Conservation (phyloP, 2,113 vertebrate genomes). For the Trachemys scripta region DNA sequence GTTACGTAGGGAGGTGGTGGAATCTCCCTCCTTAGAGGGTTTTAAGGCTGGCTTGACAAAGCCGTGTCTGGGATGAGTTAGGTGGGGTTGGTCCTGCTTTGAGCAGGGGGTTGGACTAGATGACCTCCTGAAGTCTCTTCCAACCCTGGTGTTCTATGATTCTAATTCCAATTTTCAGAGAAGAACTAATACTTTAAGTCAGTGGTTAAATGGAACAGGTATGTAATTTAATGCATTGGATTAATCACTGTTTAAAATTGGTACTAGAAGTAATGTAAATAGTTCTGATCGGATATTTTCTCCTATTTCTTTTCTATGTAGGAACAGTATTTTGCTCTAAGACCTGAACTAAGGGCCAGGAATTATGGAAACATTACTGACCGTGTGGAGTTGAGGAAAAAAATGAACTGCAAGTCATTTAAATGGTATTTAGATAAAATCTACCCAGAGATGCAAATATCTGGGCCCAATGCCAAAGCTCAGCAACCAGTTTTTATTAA, state of each 20-base stretch:
- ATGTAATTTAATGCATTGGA: neutral
- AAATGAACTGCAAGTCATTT: constrained; percentile 90
- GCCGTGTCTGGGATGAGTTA: too few species aligned
- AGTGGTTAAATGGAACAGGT: neutral
- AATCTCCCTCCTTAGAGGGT: too few species aligned
- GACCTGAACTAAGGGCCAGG: constrained; percentile 89
- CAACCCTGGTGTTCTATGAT: too few species aligned
- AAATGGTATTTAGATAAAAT: constrained; percentile 95
- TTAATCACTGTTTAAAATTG: neutral
- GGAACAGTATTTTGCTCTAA: constrained; percentile 95
- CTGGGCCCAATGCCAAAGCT: constrained; percentile 85
- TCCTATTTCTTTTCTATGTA: constrained; percentile 59
- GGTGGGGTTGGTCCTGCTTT: too few species aligned
- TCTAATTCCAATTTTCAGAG: neutral
- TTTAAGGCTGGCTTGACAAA: too few species aligned
- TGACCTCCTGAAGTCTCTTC: too few species aligned
- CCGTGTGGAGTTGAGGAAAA: constrained; percentile 87
- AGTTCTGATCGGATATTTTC: neutral
- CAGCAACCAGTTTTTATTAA: constrained; percentile 89
- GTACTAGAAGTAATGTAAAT: neutral
- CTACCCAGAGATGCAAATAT: constrained; percentile 96
- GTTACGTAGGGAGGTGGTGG: too few species aligned
- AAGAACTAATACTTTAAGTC: neutral
- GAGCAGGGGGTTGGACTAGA: too few species aligned
- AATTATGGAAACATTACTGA: constrained; percentile 91